These are phyloP conservation scores for Oxycera nigricornis DNA, from an alignment of 2,888 invertebrate genomes.

Conservation along the genomic window DNA sequence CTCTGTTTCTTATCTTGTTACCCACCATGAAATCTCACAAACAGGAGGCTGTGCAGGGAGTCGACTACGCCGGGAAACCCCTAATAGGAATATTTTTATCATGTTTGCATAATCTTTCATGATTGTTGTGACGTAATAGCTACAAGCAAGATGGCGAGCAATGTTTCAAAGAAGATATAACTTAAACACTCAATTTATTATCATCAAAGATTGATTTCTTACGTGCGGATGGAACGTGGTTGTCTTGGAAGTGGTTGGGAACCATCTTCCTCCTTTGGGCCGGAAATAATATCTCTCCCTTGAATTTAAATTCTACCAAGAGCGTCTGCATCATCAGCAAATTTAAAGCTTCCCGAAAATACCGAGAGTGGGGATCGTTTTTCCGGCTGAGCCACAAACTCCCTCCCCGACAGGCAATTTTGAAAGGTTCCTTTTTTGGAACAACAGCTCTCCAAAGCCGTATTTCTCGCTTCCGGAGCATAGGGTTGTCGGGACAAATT, in stretches of 20 bases:
- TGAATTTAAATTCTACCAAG: not conserved
- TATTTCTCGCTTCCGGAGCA: not conserved
- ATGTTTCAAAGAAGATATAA: conserved; percentile 24
- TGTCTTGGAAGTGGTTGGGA: conserved; percentile 18
- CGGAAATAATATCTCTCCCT: conserved; percentile 16
- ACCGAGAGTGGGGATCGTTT: not conserved
- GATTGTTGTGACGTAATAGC: conserved; percentile 15
- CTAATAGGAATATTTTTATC: not conserved
- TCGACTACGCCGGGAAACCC: conserved; percentile 13
- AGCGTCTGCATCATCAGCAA: conserved; percentile 28
- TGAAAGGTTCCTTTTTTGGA: not conserved
- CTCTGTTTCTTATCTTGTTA: no score
- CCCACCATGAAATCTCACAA: not conserved
- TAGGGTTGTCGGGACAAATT: conserved; percentile 26
- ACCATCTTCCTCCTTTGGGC: conserved; percentile 11
- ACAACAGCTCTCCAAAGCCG: not conserved
- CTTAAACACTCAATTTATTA: not conserved
- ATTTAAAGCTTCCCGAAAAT: conserved; percentile 21
- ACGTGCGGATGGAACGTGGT: not conserved
- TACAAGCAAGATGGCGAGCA: not conserved
- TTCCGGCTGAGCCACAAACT: conserved; percentile 19
- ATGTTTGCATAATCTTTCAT: conserved; percentile 21
- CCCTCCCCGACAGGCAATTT: not conserved
- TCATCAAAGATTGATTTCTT: conserved; percentile 31
- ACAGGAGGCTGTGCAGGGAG: not conserved